These are phyloP conservation scores for Neodiprion virginianus DNA, from an alignment of 1,140 invertebrate species.

Conservation along the genomic window DNA sequence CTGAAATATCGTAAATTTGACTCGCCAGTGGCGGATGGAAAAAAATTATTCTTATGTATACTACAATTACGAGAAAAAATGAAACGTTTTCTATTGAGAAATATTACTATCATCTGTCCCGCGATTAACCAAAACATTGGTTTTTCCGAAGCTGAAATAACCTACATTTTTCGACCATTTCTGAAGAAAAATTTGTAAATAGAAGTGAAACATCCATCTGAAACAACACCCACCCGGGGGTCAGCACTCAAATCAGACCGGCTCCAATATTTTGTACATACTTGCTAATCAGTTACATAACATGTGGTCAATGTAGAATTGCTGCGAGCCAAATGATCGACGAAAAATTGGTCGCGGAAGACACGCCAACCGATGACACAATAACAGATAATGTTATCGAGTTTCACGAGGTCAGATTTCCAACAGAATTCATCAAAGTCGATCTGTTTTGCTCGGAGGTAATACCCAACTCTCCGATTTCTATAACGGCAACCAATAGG, in stretches of 20 bases:
- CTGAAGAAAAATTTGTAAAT: too few relatives aligned
- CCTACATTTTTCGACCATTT: too few relatives aligned
- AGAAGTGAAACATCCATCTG: too few relatives aligned
- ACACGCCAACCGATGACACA: neutral
- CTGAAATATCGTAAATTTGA: too few relatives aligned
- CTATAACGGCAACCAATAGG: neutral
- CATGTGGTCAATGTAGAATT: neutral
- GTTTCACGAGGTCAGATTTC: neutral
- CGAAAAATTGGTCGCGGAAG: neutral
- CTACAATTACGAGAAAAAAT: too few relatives aligned
- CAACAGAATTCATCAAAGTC: neutral
- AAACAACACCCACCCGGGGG: too few relatives aligned
- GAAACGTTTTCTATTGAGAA: too few relatives aligned
- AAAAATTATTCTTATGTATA: too few relatives aligned
- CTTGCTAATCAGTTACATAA: neutral
- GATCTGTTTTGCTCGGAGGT: constrained; percentile 7
- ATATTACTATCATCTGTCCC: too few relatives aligned
- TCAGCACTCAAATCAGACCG: neutral
- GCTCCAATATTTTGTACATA: neutral
- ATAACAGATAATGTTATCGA: constrained; percentile 4
- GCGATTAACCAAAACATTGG: too few relatives aligned
- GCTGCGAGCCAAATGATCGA: neutral
- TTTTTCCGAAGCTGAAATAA: too few relatives aligned
- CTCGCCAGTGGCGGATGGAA: too few relatives aligned
- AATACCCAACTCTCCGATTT: constrained; percentile 1